These are phyloP conservation scores for Myiotriccus ornatus DNA, from an alignment of 2,797 vertebrate species.

Conservation along the genomic window DNA sequence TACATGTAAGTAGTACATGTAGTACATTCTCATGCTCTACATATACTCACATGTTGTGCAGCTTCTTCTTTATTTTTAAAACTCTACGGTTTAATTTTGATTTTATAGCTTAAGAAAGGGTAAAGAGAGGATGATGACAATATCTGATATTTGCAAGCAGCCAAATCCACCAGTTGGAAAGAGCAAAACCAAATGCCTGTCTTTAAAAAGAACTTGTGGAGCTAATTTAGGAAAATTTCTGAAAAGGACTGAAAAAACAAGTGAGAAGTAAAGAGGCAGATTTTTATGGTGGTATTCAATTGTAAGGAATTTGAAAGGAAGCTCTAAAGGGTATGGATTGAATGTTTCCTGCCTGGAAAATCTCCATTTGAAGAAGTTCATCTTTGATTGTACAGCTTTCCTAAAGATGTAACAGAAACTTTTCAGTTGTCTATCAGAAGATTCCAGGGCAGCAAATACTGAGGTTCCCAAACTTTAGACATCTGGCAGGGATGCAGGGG, in stretches of 20 bases:
- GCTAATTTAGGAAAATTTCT: background rate
- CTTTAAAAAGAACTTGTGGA: conserved; percentile 1
- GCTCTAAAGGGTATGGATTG: background rate
- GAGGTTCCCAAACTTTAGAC: background rate
- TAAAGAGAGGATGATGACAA: conserved; percentile 10
- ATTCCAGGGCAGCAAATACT: background rate
- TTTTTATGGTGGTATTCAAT: background rate
- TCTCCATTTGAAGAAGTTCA: background rate
- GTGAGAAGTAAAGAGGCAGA: background rate
- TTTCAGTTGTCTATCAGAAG: background rate
- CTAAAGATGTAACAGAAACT: background rate
- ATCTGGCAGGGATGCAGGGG: background rate
- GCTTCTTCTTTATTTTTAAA: background rate
- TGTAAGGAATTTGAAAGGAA: background rate
- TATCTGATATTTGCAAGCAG: conserved; percentile 40
- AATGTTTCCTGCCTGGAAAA: conserved; percentile 5
- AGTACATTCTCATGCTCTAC: background rate
- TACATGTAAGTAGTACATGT: background rate
- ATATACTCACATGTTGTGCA: background rate
- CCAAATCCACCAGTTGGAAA: conserved; percentile 29
- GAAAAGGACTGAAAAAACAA: background rate
- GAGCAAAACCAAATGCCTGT: conserved; percentile 7
- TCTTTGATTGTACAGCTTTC: background rate
- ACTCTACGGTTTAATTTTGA: conserved; percentile 10
- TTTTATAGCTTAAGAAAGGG: background rate